phyloP scores from a whole-genome alignment of 2,888 invertebrate species.

The Adineta ricciae region DNA sequence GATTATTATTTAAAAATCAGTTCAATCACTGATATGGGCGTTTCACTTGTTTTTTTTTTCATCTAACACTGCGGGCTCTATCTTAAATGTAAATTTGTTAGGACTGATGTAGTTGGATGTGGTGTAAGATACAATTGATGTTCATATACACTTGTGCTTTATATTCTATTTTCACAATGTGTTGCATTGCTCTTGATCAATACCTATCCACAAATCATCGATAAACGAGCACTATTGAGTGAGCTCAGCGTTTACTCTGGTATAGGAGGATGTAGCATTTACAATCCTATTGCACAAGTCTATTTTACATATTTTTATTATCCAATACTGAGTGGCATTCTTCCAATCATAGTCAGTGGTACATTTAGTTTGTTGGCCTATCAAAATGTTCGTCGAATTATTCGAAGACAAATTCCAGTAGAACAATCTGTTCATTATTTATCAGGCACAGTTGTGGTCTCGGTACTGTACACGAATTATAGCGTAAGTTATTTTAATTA shows the following conservation, averaged over 20 bases:
- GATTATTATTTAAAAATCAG: background rate
- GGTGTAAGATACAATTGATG: too few species aligned
- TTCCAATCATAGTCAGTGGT: too few species aligned
- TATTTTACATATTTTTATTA: background rate
- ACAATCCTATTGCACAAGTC: background rate
- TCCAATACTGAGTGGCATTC: too few species aligned
- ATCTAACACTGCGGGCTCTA: background rate
- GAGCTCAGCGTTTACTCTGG: background rate
- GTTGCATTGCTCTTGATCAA: background rate
- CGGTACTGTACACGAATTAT: background rate
- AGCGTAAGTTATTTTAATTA: background rate
- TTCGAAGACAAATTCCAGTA: background rate
- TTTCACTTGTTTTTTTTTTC: background rate
- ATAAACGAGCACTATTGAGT: background rate
- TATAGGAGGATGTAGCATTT: background rate
- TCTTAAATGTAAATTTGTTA: background rate
- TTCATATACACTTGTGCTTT: background rate
- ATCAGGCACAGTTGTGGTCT: background rate
- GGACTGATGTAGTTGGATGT: background rate
- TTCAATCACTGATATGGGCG: background rate
- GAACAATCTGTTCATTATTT: background rate
- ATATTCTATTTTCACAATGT: background rate
- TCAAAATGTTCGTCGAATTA: background rate
- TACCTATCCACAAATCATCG: background rate
- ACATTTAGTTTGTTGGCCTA: background rate